Evolutionary conservation across 2,113 vertebrate species (phyloP).

Genomic region (Caretta caretta): DNA sequence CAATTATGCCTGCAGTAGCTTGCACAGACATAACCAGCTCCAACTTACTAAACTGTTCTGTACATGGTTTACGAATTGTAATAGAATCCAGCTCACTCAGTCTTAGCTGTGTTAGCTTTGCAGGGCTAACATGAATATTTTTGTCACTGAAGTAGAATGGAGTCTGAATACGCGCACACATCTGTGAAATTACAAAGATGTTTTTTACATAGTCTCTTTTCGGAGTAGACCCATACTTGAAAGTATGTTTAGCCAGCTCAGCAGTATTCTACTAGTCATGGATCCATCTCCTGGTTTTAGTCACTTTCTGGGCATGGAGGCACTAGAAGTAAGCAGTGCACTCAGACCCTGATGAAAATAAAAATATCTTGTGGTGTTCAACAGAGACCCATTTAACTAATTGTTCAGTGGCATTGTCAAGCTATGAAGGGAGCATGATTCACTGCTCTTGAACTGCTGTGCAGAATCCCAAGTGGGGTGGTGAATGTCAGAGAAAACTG

Average conservation of each 20-base stretch:
- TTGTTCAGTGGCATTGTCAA: background rate
- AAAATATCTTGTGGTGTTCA: background rate
- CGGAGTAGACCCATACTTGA: background rate
- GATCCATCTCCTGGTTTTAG: background rate
- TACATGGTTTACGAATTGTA: background rate
- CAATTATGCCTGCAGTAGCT: background rate
- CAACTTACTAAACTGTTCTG: background rate
- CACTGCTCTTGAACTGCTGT: background rate
- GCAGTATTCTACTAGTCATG: background rate
- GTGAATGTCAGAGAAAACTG: background rate
- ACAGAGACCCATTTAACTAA: background rate
- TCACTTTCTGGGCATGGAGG: background rate
- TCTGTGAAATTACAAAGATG: background rate
- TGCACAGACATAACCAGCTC: background rate
- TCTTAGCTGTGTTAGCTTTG: background rate
- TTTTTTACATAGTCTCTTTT: background rate
- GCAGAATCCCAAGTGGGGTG: background rate
- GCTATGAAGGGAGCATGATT: background rate
- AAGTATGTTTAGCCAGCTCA: background rate
- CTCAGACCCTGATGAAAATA: background rate
- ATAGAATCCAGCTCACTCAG: background rate
- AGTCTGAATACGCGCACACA: background rate
- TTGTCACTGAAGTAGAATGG: background rate
- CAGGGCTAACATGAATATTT: background rate
- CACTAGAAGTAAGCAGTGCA: background rate